Evolutionary conservation across 2,797 vertebrate genomes (phyloP).

Genomic region (Corythornis leucogaster): DNA sequence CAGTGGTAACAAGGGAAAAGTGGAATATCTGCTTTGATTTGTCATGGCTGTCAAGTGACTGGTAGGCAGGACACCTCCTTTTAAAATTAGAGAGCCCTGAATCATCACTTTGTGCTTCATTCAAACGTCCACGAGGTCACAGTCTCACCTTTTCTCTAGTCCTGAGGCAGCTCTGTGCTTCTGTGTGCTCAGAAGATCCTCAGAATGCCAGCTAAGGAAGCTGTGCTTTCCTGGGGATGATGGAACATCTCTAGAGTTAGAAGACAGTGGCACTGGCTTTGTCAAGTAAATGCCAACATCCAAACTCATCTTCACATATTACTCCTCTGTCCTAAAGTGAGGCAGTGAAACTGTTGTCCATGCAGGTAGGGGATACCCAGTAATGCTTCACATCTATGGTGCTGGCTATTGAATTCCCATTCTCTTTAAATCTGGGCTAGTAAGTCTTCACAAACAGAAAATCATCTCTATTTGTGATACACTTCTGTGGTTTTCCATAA

Average conservation of each 20-base stretch:
- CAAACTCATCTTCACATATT: not conserved
- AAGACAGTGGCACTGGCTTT: not conserved
- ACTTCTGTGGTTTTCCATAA: not conserved
- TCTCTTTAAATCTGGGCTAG: not conserved
- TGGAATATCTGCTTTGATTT: not conserved
- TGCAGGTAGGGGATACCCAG: not conserved
- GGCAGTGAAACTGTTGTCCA: not conserved
- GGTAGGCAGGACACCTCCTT: not conserved
- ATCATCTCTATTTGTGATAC: not conserved
- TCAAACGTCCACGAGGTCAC: not conserved
- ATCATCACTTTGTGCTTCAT: not conserved
- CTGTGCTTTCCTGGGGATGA: not conserved
- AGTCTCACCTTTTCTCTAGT: not conserved
- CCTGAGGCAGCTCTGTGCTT: not conserved
- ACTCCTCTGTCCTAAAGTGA: not conserved
- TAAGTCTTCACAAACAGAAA: not conserved
- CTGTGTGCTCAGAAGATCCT: not conserved
- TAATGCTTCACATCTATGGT: not conserved
- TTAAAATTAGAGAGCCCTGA: not conserved
- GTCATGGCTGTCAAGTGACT: not conserved
- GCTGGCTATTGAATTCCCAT: fast-evolving
- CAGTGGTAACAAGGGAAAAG: not conserved
- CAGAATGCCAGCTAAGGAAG: not conserved
- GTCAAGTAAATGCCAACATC: not conserved
- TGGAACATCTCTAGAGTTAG: not conserved